phyloP scores from a whole-genome alignment of 2,888 invertebrate genomes.

The Mechanitis mazaeus region DNA sequence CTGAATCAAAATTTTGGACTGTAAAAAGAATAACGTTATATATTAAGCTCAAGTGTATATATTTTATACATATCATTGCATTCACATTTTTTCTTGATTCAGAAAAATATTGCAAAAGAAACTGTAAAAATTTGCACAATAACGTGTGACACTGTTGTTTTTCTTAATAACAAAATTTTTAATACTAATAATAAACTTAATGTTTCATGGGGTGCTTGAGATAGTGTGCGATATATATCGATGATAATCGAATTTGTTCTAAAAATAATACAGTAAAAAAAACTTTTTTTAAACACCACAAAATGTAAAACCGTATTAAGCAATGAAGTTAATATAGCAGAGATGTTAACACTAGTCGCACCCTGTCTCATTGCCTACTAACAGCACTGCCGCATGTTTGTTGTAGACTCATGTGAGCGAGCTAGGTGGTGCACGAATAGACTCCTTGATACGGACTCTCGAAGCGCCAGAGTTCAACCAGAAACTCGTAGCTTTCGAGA shows the following conservation, averaged over 20 bases:
- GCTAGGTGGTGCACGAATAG: conserved; percentile 51
- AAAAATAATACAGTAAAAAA: too few relatives aligned
- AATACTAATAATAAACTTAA: conserved; percentile 3
- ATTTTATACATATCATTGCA: not conserved
- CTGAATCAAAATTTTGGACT: too few relatives aligned
- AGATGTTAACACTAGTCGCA: not conserved
- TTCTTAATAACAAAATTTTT: not conserved
- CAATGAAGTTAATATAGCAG: too few relatives aligned
- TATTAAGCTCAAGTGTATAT: too few relatives aligned
- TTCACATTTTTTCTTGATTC: not conserved
- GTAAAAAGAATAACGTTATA: too few relatives aligned
- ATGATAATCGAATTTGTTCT: not conserved
- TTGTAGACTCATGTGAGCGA: conserved; percentile 63
- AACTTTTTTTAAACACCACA: too few relatives aligned
- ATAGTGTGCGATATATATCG: not conserved
- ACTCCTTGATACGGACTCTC: conserved; percentile 55
- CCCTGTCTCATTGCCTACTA: conserved; percentile 36
- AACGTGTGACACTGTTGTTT: not conserved
- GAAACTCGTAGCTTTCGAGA: conserved; percentile 66
- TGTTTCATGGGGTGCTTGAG: not conserved
- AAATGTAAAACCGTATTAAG: too few relatives aligned
- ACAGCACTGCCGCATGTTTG: conserved; percentile 48
- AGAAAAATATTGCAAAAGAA: not conserved
- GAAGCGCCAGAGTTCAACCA: conserved; percentile 68
- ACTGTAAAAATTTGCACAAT: conserved; percentile 2